Percentiles rank a stretch among this genome's conserved stretches.
Conservation (phyloP, 2,888 invertebrate species). For the Ochropleura leucogaster region DNA sequence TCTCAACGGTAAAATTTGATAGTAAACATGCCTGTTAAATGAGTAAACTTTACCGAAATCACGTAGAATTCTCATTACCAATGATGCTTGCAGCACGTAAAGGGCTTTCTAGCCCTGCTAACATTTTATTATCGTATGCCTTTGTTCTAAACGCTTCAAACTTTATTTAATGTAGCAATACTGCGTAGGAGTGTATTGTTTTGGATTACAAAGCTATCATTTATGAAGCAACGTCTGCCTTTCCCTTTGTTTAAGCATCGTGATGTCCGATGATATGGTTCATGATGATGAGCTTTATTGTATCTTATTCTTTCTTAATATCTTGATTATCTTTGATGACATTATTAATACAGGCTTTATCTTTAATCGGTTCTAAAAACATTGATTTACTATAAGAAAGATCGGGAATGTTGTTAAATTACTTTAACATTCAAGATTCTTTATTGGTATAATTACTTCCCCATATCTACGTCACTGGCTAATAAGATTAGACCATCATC, state of each 20-base stretch:
- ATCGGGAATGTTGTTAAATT: background rate
- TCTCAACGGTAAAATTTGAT: slow-evolving; percentile 51
- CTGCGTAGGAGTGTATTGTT: slow-evolving; percentile 64
- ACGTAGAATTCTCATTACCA: slow-evolving; percentile 78
- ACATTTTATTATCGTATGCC: slow-evolving; percentile 47
- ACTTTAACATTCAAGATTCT: background rate
- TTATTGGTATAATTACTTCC: background rate
- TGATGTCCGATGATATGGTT: slow-evolving; percentile 47
- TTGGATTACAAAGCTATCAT: slow-evolving; percentile 59
- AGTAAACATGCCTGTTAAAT: slow-evolving; percentile 66
- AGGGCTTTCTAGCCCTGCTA: slow-evolving; percentile 76
- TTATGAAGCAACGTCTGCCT: slow-evolving; percentile 60
- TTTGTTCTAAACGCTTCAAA: slow-evolving; percentile 55
- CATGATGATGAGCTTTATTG: slow-evolving; percentile 26
- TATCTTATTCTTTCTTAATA: slow-evolving; percentile 3
- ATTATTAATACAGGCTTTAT: background rate
- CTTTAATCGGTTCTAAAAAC: background rate
- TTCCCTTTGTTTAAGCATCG: slow-evolving; percentile 55
- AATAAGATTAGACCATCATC: slow-evolving; percentile 51
- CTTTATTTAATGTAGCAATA: slow-evolving; percentile 52
- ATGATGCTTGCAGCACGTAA: slow-evolving; percentile 64
- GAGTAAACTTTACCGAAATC: slow-evolving; percentile 70
- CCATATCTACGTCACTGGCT: slow-evolving; percentile 8
- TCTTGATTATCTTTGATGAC: background rate
- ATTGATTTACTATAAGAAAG: background rate